Conservation (phyloP, 2,888 invertebrate genomes). For the Notodonta dromedarius region DNA sequence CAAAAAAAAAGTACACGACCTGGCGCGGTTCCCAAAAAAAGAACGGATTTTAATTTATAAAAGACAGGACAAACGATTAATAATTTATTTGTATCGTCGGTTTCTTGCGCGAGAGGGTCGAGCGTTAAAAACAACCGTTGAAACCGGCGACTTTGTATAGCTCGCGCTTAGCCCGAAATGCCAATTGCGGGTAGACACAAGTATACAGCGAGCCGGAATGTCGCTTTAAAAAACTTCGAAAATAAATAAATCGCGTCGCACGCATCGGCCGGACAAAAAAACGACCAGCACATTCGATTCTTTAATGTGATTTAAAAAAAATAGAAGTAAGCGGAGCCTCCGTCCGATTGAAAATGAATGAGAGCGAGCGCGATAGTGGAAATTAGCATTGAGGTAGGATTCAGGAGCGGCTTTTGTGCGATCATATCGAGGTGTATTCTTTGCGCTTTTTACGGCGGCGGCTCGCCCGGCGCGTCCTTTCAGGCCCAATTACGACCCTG, state of each 20-base stretch:
- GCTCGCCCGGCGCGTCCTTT: conserved; percentile 67
- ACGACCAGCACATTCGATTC: conserved; percentile 82
- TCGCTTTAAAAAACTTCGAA: conserved; percentile 82
- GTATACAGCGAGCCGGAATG: conserved; percentile 83
- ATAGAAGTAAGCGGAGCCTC: conserved; percentile 78
- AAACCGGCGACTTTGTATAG: conserved; percentile 82
- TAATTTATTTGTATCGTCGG: conserved; percentile 83
- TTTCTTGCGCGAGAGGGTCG: conserved; percentile 77
- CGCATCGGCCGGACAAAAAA: conserved; percentile 77
- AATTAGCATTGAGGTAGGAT: conserved; percentile 84
- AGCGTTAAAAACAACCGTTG: conserved; percentile 84
- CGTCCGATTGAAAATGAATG: conserved; percentile 84
- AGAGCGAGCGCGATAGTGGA: conserved; percentile 84
- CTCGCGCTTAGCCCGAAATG: conserved; percentile 82
- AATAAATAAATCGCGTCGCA: conserved; percentile 84
- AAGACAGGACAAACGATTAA: conserved; percentile 85
- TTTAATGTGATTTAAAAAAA: conserved; percentile 82
- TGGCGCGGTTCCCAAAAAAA: conserved; percentile 75
- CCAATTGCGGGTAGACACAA: conserved; percentile 84
- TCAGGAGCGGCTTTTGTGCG: conserved; percentile 84
- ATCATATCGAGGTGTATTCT: conserved; percentile 84
- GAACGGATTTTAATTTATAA: conserved; percentile 83
- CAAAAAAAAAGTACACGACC: conserved; percentile 67
- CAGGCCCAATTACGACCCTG: conserved; percentile 76
- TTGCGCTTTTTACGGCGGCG: conserved; percentile 82